phyloP scores from a whole-genome alignment of 2,113 vertebrate genomes.

The Ciconia boyciana region DNA sequence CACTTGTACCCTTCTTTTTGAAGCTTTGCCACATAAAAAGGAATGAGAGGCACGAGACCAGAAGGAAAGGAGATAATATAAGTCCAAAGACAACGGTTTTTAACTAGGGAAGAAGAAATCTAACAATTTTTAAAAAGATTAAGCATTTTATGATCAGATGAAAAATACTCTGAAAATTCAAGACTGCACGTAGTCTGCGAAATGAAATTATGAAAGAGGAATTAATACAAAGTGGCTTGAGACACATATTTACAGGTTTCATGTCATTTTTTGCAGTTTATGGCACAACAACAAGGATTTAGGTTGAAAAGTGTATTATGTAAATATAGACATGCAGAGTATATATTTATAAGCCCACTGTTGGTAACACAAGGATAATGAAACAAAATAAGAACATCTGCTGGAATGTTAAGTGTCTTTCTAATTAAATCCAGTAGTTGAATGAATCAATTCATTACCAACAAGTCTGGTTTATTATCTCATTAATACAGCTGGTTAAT shows the following conservation, averaged over 20 bases:
- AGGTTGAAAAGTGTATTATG: not conserved
- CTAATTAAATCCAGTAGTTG: constrained; percentile 72
- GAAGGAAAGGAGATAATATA: not conserved
- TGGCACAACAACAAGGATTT: not conserved
- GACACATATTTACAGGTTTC: not conserved
- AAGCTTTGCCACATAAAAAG: not conserved
- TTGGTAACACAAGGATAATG: constrained; percentile 54
- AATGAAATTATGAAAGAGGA: not conserved
- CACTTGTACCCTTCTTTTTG: not conserved
- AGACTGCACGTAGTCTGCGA: not conserved
- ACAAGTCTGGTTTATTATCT: constrained; percentile 64
- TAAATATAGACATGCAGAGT: not conserved
- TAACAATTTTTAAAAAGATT: not conserved
- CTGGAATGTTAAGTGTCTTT: constrained; percentile 66
- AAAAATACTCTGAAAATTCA: not conserved
- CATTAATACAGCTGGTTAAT: constrained; percentile 70
- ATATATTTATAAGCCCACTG: constrained; percentile 36
- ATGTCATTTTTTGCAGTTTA: not conserved
- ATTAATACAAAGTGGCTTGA: not conserved
- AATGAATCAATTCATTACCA: constrained; percentile 71
- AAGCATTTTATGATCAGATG: not conserved
- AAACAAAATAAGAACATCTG: constrained; percentile 72
- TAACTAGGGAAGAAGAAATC: not conserved
- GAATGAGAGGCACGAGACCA: not conserved
- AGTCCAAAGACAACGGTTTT: not conserved